Percentiles rank a stretch among this genome's conserved stretches.
phyloP scores from a whole-genome alignment of 35 echinoderm and acorn worm genomes.

The Eucidaris tribuloides region DNA sequence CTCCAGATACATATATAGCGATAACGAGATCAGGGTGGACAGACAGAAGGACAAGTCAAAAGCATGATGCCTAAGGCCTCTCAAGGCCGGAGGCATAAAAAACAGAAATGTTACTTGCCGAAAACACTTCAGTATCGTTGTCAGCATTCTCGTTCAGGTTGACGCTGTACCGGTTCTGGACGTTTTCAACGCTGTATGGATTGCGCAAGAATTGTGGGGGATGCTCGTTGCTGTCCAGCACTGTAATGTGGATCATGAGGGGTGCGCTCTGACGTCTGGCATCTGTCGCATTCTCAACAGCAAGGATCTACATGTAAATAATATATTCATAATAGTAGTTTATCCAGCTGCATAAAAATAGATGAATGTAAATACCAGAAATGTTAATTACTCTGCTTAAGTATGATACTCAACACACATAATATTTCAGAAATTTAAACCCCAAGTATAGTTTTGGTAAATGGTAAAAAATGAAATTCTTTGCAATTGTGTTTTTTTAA shows the following conservation, averaged over 20 bases:
- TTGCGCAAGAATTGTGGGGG: conserved; percentile 55
- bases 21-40: too few relatives aligned
- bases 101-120: conserved; percentile 13
- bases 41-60: too few relatives aligned
- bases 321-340: neutral
- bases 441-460: too few relatives aligned
- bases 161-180: conserved; percentile 26
- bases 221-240: conserved; percentile 74
- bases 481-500: too few relatives aligned
- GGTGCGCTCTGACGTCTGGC: conserved; percentile 9
- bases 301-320: conserved; percentile 20
- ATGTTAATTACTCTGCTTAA: neutral
- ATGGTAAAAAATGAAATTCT: too few relatives aligned
- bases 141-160: conserved; percentile 55
- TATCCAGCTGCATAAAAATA: neutral
- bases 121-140: conserved; percentile 32
- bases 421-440: too few relatives aligned
- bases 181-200: conserved; percentile 10
- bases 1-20: too few relatives aligned
- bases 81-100: too few relatives aligned
- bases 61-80: too few relatives aligned
- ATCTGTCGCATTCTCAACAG: conserved; percentile 37
- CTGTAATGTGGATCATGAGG: conserved; percentile 20
- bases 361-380: neutral
- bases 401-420: neutral